Base-by-base conservation (phyloP, 2,113 vertebrate genomes). In the Mormyrus iriodes region DNA sequence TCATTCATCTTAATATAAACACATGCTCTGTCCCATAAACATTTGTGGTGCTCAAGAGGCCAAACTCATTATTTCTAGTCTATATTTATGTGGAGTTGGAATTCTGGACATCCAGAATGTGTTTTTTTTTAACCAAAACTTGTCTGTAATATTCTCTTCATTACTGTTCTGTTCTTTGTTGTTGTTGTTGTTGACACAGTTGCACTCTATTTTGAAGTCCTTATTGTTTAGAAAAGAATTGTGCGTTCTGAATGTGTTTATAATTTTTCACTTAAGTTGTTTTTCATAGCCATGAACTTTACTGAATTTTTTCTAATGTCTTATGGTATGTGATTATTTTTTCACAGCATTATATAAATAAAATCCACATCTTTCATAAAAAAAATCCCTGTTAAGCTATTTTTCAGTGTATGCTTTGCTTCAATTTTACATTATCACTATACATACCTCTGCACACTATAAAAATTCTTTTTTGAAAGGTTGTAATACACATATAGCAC, bases 301-400 rank as follows among this genome's bases (percentile, higher is more conserved):
- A 92, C 91, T 91, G 93, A 95, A 93, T 94, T 92, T 93, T 95
- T 89, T 89, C 95, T 95, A 95, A 53, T 95, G 94, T 92, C 93
- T 92, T 93, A 89, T 95, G 94, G 92, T 94, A 93, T 93, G 93
- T 96, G 93, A 94, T 95, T 96, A 95, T 96, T 96, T 96, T 96
- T 96, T 93, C 95, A 96, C 94, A 92, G 90, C 94, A 93, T 93
- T 91, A 93, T 95, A 95, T 95, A 94, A 96, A 95, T 93, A 90
- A 95, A 91, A 86, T 92, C 95, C 93, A 94, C 93, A 27, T 91
- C 95, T 95, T 96, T 96, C 93, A 93, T 95, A 95, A 91, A 86
- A 19, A 13, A 19, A 42, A 51, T 85, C 83, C 12, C 85, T 86
- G 51, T 53, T 35, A 53, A 86, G 27, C 39, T 48, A 84, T 84